These are phyloP conservation scores for Zoanthus sansibaricus DNA, from an alignment of 92 coral and sea anemone species.

Conservation along the genomic window DNA sequence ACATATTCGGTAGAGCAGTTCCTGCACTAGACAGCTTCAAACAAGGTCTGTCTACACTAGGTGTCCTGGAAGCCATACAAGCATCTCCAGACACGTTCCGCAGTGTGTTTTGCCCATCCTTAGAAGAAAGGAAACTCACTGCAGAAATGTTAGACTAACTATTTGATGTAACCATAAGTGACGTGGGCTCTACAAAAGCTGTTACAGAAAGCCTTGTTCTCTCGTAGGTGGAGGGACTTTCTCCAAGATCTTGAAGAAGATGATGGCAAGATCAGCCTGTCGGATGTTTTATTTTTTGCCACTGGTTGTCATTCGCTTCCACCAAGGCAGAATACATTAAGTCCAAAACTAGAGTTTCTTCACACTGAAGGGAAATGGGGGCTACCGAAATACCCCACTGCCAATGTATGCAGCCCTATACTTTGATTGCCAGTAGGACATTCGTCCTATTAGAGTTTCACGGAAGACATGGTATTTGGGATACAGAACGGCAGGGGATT, in stretches of 20 bases:
- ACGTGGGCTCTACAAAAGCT: constrained; percentile 64
- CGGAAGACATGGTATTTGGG: too few species aligned
- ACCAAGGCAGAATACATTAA: too few species aligned
- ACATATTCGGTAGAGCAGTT: constrained; percentile 25
- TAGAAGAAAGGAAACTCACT: constrained; percentile 26
- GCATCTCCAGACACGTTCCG: constrained; percentile 14
- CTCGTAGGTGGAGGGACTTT: constrained; percentile 77
- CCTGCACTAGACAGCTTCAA: constrained; percentile 38
- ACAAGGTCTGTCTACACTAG: constrained; percentile 38
- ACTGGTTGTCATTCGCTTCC: constrained; percentile 38
- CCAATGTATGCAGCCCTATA: too few species aligned
- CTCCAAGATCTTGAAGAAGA: constrained; percentile 81
- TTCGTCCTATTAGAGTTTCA: too few species aligned
- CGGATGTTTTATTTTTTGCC: constrained; percentile 47
- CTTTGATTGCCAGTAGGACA: too few species aligned
- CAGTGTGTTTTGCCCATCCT: constrained; percentile 23
- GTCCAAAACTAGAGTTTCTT: too few species aligned
- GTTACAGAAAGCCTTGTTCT: constrained; percentile 72
- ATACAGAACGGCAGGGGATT: too few species aligned
- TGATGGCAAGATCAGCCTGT: constrained; percentile 25
- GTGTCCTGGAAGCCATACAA: constrained; percentile 36
- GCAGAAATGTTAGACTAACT: constrained; percentile 66
- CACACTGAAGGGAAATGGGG: too few species aligned
- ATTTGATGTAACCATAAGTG: constrained; percentile 60
- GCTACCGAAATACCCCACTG: too few species aligned